Evolutionary conservation across 2,888 invertebrate genomes (phyloP), one percentile per base, ranked within the genome.

Genomic region (Xanthorhoe designata): DNA sequence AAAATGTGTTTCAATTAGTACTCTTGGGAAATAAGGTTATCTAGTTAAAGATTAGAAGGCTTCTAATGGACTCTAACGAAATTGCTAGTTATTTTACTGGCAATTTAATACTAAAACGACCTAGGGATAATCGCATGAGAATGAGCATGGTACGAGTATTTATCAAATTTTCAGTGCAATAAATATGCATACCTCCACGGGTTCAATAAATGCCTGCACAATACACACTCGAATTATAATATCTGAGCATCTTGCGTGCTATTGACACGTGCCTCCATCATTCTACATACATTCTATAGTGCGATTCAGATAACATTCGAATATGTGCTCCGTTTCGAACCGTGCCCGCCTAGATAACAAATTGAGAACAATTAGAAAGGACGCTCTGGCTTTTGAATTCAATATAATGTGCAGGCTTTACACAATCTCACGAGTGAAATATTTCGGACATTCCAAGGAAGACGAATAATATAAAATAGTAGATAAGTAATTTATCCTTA

Each of bases 191-290:
- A 15, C 61, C 49, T 24, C 17, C 38, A 55, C 49, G 38, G 24
- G 10, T 50, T 35, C 50, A 56, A 61, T 55, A 61, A 18, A 55
- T 55, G 38, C 49, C 61, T 49, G 54, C 49, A 54, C 19, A 61
- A 54, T 53, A 32, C 52, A 42, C 47, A 35, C 49, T 61, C 10
- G n/a, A 19, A 42, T 45, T 47, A 29, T 9, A 45, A 13, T 49
- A 29, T 55, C 42, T 42, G 55, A 55, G 55, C 53, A 62, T 47
- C 1, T 38, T 53, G 17, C 38, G 19, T 17, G 49, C 55, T 62
- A 56, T 50, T 50, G 24, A 54, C n/a, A n/a, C 52, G 15, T 51
- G n/a, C 42, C 45, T 53, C 29, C 17, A 17, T 49, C 56, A 57
- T 56, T 13, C 38, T 42, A 42, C 13, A 9, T 9, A 32, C 32